Conservation (phyloP, 2,888 invertebrate species). For the Ceramica pisi region DNA sequence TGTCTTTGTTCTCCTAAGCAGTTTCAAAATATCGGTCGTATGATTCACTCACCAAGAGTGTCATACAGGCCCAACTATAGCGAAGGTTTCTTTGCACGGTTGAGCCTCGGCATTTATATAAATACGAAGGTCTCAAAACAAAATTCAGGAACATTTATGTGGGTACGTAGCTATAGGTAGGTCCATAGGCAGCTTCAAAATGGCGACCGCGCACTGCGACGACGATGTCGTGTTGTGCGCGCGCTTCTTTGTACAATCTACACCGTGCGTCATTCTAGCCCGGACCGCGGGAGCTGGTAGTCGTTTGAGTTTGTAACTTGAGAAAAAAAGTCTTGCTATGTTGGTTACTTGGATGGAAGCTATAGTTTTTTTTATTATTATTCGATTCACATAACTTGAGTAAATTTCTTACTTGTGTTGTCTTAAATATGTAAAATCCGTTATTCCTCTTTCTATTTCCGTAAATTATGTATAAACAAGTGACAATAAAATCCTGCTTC, state of each 20-base stretch:
- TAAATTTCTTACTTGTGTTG: neutral
- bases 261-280: conserved; percentile 5
- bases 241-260: conserved; percentile 23
- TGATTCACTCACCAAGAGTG: neutral
- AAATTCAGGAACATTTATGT: neutral
- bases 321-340: neutral
- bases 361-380: neutral
- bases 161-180: neutral
- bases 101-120: too few species aligned
- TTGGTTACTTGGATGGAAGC: neutral
- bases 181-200: conserved; percentile 9
- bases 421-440: neutral
- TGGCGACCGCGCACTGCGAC: conserved; percentile 13
- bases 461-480: neutral
- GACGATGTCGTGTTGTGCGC: conserved; percentile 15
- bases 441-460: neutral
- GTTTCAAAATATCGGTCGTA: conserved; percentile 17
- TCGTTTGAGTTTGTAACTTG: neutral
- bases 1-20: conserved; percentile 5
- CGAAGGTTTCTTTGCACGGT: neutral
- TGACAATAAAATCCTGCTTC: neutral
- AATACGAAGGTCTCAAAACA: too few species aligned
- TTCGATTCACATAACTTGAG: neutral
- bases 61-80: neutral
- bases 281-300: neutral